Evolutionary conservation across 2,797 vertebrate genomes (phyloP), one percentile per base, ranked within the genome.

Genomic region (Urophycis tenuis): DNA sequence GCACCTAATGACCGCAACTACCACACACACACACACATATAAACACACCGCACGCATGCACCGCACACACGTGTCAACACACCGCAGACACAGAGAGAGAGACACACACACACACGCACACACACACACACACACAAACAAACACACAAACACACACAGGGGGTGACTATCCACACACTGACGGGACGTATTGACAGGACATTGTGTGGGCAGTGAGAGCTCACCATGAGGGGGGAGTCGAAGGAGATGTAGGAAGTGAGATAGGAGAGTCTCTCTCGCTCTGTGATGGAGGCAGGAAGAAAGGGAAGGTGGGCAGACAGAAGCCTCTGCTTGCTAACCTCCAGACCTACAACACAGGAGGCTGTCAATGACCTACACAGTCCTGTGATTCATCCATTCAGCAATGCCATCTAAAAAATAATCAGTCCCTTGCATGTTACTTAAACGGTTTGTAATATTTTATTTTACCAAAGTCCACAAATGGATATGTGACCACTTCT

Each of bases 201-300:
- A 73, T 75, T 75, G 77, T 79, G 72, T 72, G 25, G 64, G 78
- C 74, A 85, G 75, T 53, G 83, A 80, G 77, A 80, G 78, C 91
- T 93, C 86, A 95, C 93, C 94, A 95, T 94, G 33, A 97, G 92
- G 69, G 93, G 91, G 1, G 94, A 95, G 85, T 98, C 95, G 78
- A 99, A 97, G 75, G 96, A 93, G 81, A 99, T 94, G 80, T 95
- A 85, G 81, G 96, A 98, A 31, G 96, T 95, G 74, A 99, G 94
- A 85, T 95, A 96, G 53, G 94, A 91, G 82, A 96, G 90, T 91
- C 94, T 96, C 82, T 99, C 96, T 74, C 90, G 92, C 83, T 94
- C 92, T 67, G 95, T 95, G 92, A 95, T 90, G 79, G 92, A 92
- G 60, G 93, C 75, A 29, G 96, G 94, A 39, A 98, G 93, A 82